A percentile compares a stretch with the other conserved stretches of the same genome.
phyloP scores from a whole-genome alignment of 2,888 invertebrate species.

The Panopea generosa region DNA sequence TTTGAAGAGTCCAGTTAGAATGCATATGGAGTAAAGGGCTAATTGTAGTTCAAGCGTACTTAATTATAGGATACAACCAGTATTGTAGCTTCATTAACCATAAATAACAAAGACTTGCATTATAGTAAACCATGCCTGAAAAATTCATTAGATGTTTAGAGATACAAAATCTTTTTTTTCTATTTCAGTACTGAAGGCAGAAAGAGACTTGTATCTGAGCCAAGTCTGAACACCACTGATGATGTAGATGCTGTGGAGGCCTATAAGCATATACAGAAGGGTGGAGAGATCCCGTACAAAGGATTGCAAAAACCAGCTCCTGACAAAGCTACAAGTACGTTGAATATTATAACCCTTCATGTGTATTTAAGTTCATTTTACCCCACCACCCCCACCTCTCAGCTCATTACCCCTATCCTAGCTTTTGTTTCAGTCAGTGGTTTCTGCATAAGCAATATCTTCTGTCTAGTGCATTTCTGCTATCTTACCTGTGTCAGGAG shows the following conservation, averaged over 20 bases:
- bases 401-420: neutral
- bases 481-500: too few relatives aligned
- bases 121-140: too few relatives aligned
- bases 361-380: neutral
- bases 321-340: constrained; percentile 86
- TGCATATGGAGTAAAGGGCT: too few relatives aligned
- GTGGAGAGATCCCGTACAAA: constrained; percentile 96
- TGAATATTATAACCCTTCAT: neutral
- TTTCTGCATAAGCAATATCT: neutral
- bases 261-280: constrained; percentile 95
- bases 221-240: constrained; percentile 53
- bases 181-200: constrained; percentile 72
- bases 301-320: constrained; percentile 97
- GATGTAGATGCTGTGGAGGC: constrained; percentile 86
- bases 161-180: neutral
- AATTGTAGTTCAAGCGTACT: too few relatives aligned
- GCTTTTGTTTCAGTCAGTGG: neutral
- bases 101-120: too few relatives aligned
- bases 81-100: too few relatives aligned
- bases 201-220: constrained; percentile 61
- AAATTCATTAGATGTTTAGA: neutral
- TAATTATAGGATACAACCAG: too few relatives aligned
- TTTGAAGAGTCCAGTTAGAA: too few relatives aligned
- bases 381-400: constrained; percentile 8
- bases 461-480: too few relatives aligned